Base-by-base conservation (phyloP, 2,113 vertebrate genomes). In the Pygoscelis antarcticus region DNA sequence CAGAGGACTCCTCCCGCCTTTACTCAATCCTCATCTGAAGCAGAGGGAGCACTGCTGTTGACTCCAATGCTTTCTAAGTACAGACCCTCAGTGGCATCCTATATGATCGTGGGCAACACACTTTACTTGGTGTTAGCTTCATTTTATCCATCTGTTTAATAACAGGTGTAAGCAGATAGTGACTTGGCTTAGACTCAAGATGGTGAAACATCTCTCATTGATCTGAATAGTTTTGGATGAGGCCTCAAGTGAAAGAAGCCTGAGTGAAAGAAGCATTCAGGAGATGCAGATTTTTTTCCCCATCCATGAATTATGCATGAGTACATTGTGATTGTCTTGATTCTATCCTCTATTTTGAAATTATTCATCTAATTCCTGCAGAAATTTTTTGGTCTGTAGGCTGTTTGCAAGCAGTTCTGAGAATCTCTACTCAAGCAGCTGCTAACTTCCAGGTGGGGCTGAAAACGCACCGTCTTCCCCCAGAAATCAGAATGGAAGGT, bases 281-380 rank as follows among this genome's bases (percentile, higher is more conserved):
- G 44, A 94, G 87, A 93, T 55, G 89, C 85, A 82, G 46, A 44
- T 70, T 85, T 47, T 47, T 78, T 76, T 52, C 23, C 3, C 62
- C 54, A 8, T 0, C 20, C 68, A 93, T 96, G 92, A 96, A 94
- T 91, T 92, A 96, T 97, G 75, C 87, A 95, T 95, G 93, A 96
- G 93, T 84, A 96, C 80, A 89, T 65, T 94, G 76, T 83, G 84
- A 96, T 96, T 94, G 90, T 95, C 90, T 97, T 94, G 86, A 97
- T 96, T 95, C 61, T 89, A 51, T 76, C 80, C 57, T 89, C 79
- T 95, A 49, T 91, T 95, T 96, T 88, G 91, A 96, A 95, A 89
- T 92, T 90, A 83, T 89, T 96, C 69, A 93, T 95, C 90, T 78
- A 91, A 96, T 93, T 93, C 75, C 70, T 91, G 51, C 52, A 81